These are phyloP conservation scores for Tricholauxania praeusta DNA, from an alignment of 2,888 invertebrate species.

Conservation along the genomic window DNA sequence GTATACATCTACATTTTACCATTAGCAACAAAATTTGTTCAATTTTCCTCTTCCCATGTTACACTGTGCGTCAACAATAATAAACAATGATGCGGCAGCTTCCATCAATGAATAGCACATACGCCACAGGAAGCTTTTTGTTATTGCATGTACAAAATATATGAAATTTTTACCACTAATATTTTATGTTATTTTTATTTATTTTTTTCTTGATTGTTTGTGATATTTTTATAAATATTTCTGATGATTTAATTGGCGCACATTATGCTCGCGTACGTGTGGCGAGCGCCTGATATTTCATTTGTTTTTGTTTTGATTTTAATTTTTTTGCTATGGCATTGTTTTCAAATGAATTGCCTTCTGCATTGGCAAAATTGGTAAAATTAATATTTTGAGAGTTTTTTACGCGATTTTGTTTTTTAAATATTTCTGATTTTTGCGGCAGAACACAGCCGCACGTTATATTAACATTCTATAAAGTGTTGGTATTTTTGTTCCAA, in stretches of 20 bases:
- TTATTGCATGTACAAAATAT: not conserved
- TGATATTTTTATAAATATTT: too few relatives aligned
- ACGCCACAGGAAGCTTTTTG: constrained; percentile 12
- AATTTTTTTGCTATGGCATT: not conserved
- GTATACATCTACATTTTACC: too few relatives aligned
- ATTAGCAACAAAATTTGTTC: too few relatives aligned
- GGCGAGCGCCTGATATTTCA: too few relatives aligned
- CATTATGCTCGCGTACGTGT: constrained; percentile 1
- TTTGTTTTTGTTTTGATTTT: not conserved
- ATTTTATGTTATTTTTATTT: not conserved
- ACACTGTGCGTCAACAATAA: constrained; percentile 5
- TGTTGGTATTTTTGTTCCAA: too few relatives aligned
- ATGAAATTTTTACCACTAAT: too few relatives aligned
- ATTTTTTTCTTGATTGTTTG: constrained; percentile 6
- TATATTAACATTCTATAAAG: too few relatives aligned
- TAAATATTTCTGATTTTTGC: too few relatives aligned
- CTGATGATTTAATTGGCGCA: constrained; percentile 13
- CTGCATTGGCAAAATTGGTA: constrained; percentile 1
- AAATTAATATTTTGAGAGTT: not conserved
- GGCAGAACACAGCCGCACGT: too few relatives aligned
- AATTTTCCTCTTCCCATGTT: not conserved
- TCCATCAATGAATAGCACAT: constrained; percentile 22
- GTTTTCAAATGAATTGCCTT: constrained; percentile 26
- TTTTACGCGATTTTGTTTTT: too few relatives aligned
- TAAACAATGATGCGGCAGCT: not conserved